Evolutionary conservation across 2,888 invertebrate genomes (phyloP), one percentile per base, ranked within the genome.

Genomic region (Rugalucina vietnamica): DNA sequence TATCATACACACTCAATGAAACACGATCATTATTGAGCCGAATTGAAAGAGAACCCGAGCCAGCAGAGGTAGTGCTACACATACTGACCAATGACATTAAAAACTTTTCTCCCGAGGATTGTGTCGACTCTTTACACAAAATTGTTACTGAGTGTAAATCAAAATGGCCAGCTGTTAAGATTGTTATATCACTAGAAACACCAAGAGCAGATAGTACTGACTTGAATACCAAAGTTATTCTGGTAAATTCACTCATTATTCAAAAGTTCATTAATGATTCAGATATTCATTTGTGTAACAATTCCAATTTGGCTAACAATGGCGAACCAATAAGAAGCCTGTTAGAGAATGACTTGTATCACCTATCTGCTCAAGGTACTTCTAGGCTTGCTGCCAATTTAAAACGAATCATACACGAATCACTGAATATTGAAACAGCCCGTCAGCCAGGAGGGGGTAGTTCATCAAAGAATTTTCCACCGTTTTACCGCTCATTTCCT

Each of bases 261-360:
- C 54, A 54, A n/a, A 54, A 54, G n/a, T 54, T 14, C 54, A 54
- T 54, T 4, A 54, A 54, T 54, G n/a, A 4, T 54, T 21, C 54
- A 54, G n/a, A 54, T n/a, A 54, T 54, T 21, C 4, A 18, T 21
- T 21, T 54, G 8, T 54, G 54, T 21, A 54, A 54, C 54, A 54
- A 54, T 54, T 54, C 54, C n/a, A 54, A 54, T 54, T 54, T 54
- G 54, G n/a, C 54, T 54, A 54, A 54, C 54, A 54, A 54, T 54
- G 54, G 54, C 21, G 54, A 54, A 21, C 54, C 54, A 54, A 54
- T 54, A 14, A 8, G 54, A n/a, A 54, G 21, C n/a, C 21, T 54
- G 10, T 54, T 54, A 54, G 54, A 54, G 21, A 54, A 21, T 54
- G 54, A 54, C 54, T 21, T 54, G 54, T 54, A 54, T 21, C 54